Conservation (phyloP, 2,888 invertebrate species). For the Caenorhabditis zanzibari region DNA sequence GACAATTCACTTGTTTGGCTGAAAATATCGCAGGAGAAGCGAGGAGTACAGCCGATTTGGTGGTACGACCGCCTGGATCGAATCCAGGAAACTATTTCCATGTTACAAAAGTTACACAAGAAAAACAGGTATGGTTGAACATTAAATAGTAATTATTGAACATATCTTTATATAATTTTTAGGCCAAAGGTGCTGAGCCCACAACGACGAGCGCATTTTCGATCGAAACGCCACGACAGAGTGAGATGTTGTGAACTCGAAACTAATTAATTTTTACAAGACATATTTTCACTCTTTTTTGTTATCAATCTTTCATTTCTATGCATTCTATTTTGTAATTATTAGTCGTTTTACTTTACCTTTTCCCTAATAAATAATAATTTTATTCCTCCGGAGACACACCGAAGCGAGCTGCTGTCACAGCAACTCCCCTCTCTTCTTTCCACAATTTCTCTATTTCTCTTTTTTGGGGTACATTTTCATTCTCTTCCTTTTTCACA, state of each 20-base stretch:
- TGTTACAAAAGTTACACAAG: conserved; percentile 83
- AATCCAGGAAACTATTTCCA: conserved; percentile 82
- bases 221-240: conserved; percentile 74
- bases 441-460: too few species aligned
- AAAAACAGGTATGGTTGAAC: conserved; percentile 72
- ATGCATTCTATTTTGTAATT: conserved; percentile 27
- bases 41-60: conserved; percentile 87
- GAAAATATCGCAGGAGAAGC: conserved; percentile 95
- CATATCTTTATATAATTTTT: conserved; percentile 23
- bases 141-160: not conserved
- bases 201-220: conserved; percentile 70
- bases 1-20: conserved; percentile 93
- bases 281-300: conserved; percentile 20
- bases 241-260: conserved; percentile 69
- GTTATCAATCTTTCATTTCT: conserved; percentile 36
- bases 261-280: conserved; percentile 4
- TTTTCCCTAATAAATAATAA: conserved; percentile 37
- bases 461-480: too few species aligned
- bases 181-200: conserved; percentile 71
- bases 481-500: too few species aligned
- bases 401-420: not conserved
- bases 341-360: conserved; percentile 38
- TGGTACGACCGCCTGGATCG: conserved; percentile 86
- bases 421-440: conserved; percentile 8
- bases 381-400: not conserved